These are phyloP conservation scores for Crypturellus undulatus DNA, from an alignment of 2,113 vertebrate species.

Conservation along the genomic window DNA sequence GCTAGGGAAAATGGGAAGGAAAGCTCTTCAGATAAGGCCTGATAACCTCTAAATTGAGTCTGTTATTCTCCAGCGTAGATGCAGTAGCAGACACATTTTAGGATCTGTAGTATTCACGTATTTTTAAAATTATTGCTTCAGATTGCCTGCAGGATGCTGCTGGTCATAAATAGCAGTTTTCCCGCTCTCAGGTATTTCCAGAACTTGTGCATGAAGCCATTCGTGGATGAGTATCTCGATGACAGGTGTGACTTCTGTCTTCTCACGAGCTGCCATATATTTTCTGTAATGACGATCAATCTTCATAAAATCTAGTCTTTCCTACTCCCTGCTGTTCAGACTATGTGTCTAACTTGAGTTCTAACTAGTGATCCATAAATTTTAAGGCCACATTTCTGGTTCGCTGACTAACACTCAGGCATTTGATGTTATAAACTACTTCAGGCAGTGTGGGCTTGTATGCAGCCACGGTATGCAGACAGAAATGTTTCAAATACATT, in stretches of 20 bases:
- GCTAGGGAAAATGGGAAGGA: not conserved
- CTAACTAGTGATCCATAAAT: not conserved
- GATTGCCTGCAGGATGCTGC: not conserved
- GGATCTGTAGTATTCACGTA: not conserved
- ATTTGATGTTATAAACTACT: not conserved
- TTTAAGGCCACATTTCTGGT: not conserved
- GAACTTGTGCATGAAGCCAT: not conserved
- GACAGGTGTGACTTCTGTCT: not conserved
- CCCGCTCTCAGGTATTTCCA: not conserved
- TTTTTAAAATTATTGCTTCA: not conserved
- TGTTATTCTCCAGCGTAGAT: not conserved
- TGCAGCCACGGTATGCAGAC: not conserved
- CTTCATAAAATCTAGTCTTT: not conserved
- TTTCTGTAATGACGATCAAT: not conserved
- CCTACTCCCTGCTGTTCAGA: too few relatives aligned
- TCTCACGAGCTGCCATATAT: not conserved
- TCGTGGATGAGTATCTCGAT: not conserved
- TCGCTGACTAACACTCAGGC: not conserved
- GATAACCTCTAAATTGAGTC: not conserved
- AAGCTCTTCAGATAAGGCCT: not conserved
- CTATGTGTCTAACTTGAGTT: not conserved
- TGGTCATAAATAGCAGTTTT: not conserved
- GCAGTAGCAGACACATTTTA: not conserved
- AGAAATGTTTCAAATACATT: not conserved
- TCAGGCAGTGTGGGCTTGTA: not conserved